phyloP scores from a whole-genome alignment of 2,888 invertebrate species.

The Dysmachus trigonus region DNA sequence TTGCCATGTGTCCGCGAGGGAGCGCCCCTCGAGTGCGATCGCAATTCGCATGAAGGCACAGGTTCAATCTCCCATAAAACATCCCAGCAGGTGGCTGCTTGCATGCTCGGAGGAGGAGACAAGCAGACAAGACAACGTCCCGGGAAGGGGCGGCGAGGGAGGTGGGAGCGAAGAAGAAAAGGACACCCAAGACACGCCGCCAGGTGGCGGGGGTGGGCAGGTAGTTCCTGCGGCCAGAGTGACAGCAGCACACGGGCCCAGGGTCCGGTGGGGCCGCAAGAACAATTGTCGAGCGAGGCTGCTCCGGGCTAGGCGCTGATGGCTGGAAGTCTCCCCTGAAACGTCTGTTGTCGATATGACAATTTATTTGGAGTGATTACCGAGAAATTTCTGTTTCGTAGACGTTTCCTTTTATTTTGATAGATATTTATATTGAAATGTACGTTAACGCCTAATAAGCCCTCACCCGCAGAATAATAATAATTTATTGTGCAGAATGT shows the following conservation, averaged over 20 bases:
- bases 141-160: not conserved
- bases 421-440: not conserved
- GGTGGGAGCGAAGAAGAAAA: not conserved
- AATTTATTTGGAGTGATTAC: slow-evolving; percentile 6
- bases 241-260: not conserved
- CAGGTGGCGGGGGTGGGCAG: not conserved
- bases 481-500: too few relatives aligned
- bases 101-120: slow-evolving; percentile 26
- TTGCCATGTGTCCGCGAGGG: not conserved
- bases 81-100: slow-evolving; percentile 59
- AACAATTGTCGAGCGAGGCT: not conserved
- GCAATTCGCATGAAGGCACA: slow-evolving; percentile 52
- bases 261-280: not conserved
- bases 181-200: not conserved
- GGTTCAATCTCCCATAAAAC: slow-evolving; percentile 62
- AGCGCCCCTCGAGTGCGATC: not conserved
- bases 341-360: slow-evolving; percentile 7
- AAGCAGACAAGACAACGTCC: not conserved
- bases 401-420: not conserved
- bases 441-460: not conserved
- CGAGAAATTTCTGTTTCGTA: not conserved
- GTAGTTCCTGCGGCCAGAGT: not conserved
- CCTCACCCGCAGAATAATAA: not conserved
- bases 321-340: not conserved
- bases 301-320: not conserved